phyloP scores from a whole-genome alignment of 2,888 invertebrate species.

The Nezara viridula region DNA sequence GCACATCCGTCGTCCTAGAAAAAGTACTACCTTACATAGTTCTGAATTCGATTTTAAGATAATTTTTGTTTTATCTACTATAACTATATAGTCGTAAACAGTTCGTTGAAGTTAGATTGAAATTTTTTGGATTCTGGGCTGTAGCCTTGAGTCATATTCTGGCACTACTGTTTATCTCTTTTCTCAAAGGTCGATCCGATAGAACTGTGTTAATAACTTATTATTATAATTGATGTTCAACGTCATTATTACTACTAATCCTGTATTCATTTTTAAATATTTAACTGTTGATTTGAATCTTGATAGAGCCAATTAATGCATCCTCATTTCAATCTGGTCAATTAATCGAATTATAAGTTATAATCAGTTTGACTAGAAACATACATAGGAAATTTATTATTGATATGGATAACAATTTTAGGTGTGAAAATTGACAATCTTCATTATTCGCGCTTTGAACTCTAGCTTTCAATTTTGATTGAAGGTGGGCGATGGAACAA shows the following conservation, averaged over 20 bases:
- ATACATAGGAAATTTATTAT: no score
- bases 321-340: slow-evolving; percentile 15
- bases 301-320: not conserved
- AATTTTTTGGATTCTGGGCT: not conserved
- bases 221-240: not conserved
- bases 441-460: no score
- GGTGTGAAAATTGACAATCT: no score
- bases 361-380: not conserved
- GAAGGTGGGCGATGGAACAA: no score
- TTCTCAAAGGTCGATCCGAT: not conserved
- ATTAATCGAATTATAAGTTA: not conserved
- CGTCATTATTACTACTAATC: not conserved
- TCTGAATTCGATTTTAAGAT: no score
- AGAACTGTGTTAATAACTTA: not conserved
- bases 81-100: no score
- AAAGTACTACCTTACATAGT: no score
- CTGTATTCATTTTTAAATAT: not conserved
- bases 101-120: not conserved
- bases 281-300: not conserved
- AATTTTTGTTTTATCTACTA: no score
- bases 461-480: no score
- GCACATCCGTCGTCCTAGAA: no score
- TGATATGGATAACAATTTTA: no score
- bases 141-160: not conserved
- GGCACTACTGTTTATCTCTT: not conserved